These are phyloP conservation scores for Hermaeophaga mercurialis DNA, from an alignment of 2,888 invertebrate genomes.

Conservation along the genomic window DNA sequence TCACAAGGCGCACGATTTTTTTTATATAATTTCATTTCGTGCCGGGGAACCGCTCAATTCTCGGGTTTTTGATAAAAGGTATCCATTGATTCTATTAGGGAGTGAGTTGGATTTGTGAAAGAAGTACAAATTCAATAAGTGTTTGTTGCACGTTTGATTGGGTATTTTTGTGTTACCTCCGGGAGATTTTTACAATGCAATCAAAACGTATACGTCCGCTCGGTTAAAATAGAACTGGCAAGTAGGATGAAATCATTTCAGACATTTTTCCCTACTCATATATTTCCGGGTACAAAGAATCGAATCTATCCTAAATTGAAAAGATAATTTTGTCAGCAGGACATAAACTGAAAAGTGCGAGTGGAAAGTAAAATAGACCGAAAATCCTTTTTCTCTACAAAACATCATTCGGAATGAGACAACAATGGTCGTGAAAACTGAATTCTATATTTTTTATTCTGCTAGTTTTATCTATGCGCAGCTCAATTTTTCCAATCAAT, in stretches of 20 bases:
- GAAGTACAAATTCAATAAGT: conserved; percentile 59
- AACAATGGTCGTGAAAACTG: not conserved
- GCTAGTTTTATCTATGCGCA: not conserved
- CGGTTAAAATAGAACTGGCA: conserved; percentile 36
- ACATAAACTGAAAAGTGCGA: conserved; percentile 19
- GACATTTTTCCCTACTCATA: conserved; percentile 17
- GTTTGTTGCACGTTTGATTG: conserved; percentile 58
- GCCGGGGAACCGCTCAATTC: conserved; percentile 42
- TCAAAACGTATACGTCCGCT: conserved; percentile 53
- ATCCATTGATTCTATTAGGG: conserved; percentile 55
- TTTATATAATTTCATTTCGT: conserved; percentile 21
- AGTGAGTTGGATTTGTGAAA: conserved; percentile 51
- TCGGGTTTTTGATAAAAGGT: conserved; percentile 42
- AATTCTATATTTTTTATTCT: conserved; percentile 1
- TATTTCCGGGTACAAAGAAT: conserved; percentile 14
- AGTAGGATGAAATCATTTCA: conserved; percentile 32
- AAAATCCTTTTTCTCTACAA: conserved; percentile 12
- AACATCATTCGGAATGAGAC: conserved; percentile 5
- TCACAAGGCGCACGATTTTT: conserved; percentile 20
- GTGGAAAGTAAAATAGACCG: conserved; percentile 13
- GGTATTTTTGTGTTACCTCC: conserved; percentile 58
- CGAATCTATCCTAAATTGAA: conserved; percentile 18
- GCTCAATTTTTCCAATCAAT: too few relatives aligned
- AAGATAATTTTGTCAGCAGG: conserved; percentile 22
- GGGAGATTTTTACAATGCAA: conserved; percentile 56